Percentiles rank a stretch among this genome's conserved stretches.
Conservation (phyloP, 2,888 invertebrate species). For the Automeris io region DNA sequence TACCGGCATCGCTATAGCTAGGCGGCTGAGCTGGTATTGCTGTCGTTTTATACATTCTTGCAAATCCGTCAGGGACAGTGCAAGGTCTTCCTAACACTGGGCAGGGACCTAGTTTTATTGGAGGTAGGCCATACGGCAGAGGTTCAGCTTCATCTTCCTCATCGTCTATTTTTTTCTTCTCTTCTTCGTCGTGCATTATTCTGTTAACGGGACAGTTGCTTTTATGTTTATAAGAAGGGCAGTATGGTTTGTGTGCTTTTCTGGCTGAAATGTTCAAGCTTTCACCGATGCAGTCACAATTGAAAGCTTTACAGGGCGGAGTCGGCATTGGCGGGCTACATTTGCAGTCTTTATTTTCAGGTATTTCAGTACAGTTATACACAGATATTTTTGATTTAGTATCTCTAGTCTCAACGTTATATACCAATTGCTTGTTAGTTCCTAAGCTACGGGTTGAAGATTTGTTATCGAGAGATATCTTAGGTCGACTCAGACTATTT, state of each 20-base stretch:
- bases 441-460: slow-evolving; percentile 20
- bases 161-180: slow-evolving; percentile 43
- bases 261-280: slow-evolving; percentile 37
- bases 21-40: slow-evolving; percentile 43
- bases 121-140: slow-evolving; percentile 63
- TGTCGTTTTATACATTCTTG: slow-evolving; percentile 62
- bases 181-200: slow-evolving; percentile 44
- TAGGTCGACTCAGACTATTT: slow-evolving; percentile 16
- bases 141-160: slow-evolving; percentile 56
- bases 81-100: slow-evolving; percentile 66
- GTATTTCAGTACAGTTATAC: slow-evolving; percentile 39
- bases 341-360: slow-evolving; percentile 55
- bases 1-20: slow-evolving; percentile 59
- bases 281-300: slow-evolving; percentile 57
- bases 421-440: slow-evolving; percentile 22
- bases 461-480: slow-evolving; percentile 16
- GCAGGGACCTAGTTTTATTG: slow-evolving; percentile 64
- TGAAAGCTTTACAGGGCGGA: slow-evolving; percentile 59
- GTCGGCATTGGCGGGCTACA: slow-evolving; percentile 54
- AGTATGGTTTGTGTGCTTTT: slow-evolving; percentile 55
- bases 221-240: slow-evolving; percentile 61
- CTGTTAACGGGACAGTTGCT: slow-evolving; percentile 50
- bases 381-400: slow-evolving; percentile 24
- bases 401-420: slow-evolving; percentile 28
- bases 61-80: slow-evolving; percentile 60